Conservation (phyloP, 2,113 vertebrate genomes). For the Ptychochromis oligacanthus region DNA sequence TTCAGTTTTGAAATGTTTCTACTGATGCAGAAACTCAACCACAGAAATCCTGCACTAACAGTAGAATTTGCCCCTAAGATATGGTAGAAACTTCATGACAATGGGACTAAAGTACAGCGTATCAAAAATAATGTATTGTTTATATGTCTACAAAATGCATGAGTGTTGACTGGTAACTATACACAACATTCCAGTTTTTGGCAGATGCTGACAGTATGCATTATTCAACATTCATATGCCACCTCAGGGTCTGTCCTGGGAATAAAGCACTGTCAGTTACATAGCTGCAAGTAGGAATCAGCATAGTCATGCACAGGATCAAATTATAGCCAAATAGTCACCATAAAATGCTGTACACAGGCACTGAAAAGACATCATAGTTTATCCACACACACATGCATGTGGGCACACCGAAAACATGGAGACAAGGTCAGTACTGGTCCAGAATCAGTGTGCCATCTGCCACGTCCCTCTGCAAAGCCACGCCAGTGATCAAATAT, state of each 20-base stretch:
- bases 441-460: neutral
- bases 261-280: slow-evolving; percentile 9
- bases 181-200: neutral
- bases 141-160: slow-evolving; percentile 2
- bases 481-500: rapidly evolving
- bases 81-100: neutral
- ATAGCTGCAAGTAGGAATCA: neutral
- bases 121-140: slow-evolving; percentile 14
- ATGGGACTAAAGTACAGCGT: neutral
- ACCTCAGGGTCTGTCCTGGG: slow-evolving; percentile 20
- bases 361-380: neutral
- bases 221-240: slow-evolving; percentile 45
- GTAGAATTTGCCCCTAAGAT: neutral
- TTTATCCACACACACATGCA: neutral
- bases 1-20: slow-evolving; percentile 1
- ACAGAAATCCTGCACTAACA: neutral
- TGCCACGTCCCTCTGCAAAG: neutral
- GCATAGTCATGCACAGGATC: neutral
- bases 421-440: neutral
- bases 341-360: neutral
- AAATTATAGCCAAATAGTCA: neutral
- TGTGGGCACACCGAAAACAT: neutral
- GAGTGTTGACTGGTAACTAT: neutral
- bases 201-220: slow-evolving; percentile 36
- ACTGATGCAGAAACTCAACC: neutral